A percentile compares a stretch with the other conserved stretches of the same genome.
Conservation (phyloP, 2,797 vertebrate genomes). For the Poecilia picta region DNA sequence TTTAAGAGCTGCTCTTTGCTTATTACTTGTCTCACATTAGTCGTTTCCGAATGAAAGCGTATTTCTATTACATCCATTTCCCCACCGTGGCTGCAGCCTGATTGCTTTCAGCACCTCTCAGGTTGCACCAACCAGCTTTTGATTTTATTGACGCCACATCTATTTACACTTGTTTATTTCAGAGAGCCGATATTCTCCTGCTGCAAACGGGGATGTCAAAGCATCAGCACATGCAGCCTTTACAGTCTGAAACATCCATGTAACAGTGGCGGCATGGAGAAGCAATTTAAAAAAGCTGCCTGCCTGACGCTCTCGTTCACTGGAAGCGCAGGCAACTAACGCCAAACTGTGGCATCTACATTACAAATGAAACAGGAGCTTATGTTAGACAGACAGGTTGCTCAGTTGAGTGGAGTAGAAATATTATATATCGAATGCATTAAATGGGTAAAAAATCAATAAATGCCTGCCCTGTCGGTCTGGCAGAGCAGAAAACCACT, state of each 20-base stretch:
- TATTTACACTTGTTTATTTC: constrained; percentile 38
- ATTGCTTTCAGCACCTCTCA: constrained; percentile 42
- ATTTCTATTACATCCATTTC: constrained; percentile 51
- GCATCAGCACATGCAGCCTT: constrained; percentile 1
- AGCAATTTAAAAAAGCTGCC: constrained; percentile 18
- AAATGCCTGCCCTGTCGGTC: constrained; percentile 49
- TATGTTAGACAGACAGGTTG: constrained; percentile 30
- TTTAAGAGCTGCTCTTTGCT: constrained; percentile 48
- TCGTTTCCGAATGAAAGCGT: constrained; percentile 50
- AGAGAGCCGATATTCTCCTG: background rate
- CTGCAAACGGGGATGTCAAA: background rate
- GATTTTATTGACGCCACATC: constrained; percentile 21
- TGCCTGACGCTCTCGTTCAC: constrained; percentile 9
- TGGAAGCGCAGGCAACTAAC: background rate
- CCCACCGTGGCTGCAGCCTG: constrained; percentile 15
- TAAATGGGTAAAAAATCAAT: constrained; percentile 65
- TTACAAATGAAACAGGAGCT: constrained; percentile 34
- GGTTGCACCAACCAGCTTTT: constrained; percentile 34
- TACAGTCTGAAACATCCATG: background rate
- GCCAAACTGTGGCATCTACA: constrained; percentile 12
- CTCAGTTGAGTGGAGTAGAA: constrained; percentile 35
- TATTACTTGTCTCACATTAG: constrained; percentile 50
- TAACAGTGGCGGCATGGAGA: background rate
- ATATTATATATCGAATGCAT: constrained; percentile 61
- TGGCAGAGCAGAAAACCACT: constrained; percentile 53